Base-by-base conservation (phyloP, 2,888 invertebrate genomes). In the Omphaloscelis lunosa region DNA sequence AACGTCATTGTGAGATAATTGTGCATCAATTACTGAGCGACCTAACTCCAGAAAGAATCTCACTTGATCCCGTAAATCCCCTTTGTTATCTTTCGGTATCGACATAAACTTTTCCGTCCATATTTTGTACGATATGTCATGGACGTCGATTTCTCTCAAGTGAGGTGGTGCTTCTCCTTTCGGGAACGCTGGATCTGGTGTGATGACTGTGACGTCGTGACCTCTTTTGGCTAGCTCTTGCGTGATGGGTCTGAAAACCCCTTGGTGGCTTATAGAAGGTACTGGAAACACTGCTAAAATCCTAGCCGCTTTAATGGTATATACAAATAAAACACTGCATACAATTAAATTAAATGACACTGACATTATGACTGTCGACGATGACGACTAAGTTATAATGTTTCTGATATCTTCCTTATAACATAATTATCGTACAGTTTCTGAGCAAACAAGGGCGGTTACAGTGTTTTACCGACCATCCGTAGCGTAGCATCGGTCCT, bases 201-300 rank as follows among this genome's bases (percentile, higher is more conserved):
- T 95, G 2, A 95, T 79, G 0, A 95, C 87, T 0, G 92, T 90
- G 0, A 97, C 78, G 45, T 96, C 90, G 71, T 97, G 96, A 1
- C 96, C 96, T 3, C 93, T 88, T 68, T 86, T 90, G 0, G 91
- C 92, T 70, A 97, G 84, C 20, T 93, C 94, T 27, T 91, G 83
- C 39, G 93, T 91, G 2, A 96, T 68, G 11, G 91, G 84, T 39
- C 90, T 87, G 41, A 90, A 94, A 2, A 83, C 86, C 9, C 73
- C 72, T 84, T 88, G 88, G 34, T 88, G 88, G 20, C 87, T 86
- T 45, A 88, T 83, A 6, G 86, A 88, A 20, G 88, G 79, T 11
- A 51, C 61, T 65, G 88, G 88, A 20, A 86, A 86, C 2, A 82
- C 78, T 12, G 79, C 87, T 67, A 87, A 71, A 68, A 87, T 87